Base-by-base conservation (phyloP, 2,888 invertebrate genomes). In the Ophion ventricosus region DNA sequence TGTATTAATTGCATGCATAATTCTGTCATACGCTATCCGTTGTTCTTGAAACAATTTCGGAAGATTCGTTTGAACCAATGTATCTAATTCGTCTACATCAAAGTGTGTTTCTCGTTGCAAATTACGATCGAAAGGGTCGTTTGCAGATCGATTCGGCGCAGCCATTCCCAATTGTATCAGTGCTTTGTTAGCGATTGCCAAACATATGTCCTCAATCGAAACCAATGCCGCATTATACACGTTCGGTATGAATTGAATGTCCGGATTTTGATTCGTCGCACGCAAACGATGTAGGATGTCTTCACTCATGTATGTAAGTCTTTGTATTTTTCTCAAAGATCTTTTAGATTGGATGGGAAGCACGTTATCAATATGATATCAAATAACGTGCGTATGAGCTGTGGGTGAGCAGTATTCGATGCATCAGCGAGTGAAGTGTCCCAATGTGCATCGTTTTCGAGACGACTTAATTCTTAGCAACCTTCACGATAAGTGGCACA, bases 401-500 rank as follows among this genome's bases (percentile, higher is more conserved):
- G 88, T 79, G 29, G 64, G 35, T 40, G 83, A 82, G n/a, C n/a
- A n/a, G n/a, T 56, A 87, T 70, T 25, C 76, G 81, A 43, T n/a
- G 88, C 86, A 83, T 89, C 88, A 73, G 17, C 29, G 73, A 90
- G 75, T 26, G 86, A 85, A 2, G 17, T 14, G 69, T 89, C 88
- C 88, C 90, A 90, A 87, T 89, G 87, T 61, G 72, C 74, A 80
- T 90, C 91, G 82, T 90, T 88, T 86, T 92, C 90, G 23, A 91
- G 87, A 72, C 93, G 89, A 75, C 88, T 75, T 43, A 91, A 87
- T 40, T 77, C 81, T 86, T 89, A 87, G 87, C 91, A 92, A 23
- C 93, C 94, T 92, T 93, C 93, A 70, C 90, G 85, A 88, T 89
- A 93, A 79, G 92, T 90, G 35, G 57, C 85, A 83, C 86, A 92